Evolutionary conservation across 1,140 invertebrate species (phyloP).

Genomic region (Drosophila santomea): DNA sequence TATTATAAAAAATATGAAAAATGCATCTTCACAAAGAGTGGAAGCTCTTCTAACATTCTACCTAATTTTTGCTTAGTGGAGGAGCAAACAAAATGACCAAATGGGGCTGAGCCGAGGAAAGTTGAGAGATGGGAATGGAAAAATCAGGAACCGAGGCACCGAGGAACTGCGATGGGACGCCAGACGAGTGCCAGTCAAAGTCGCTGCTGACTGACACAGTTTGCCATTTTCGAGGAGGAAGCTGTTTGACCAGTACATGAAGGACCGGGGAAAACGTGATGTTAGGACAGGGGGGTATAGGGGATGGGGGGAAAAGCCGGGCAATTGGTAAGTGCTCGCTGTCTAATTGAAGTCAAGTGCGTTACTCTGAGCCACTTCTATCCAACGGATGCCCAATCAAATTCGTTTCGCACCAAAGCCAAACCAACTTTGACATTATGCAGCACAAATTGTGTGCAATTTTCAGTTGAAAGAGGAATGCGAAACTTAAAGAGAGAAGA

Average conservation of each 20-base stretch:
- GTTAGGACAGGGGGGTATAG: too few relatives aligned
- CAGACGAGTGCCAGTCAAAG: slow-evolving; percentile 74
- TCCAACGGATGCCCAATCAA: slow-evolving; percentile 32
- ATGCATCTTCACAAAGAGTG: too few relatives aligned
- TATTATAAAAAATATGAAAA: too few relatives aligned
- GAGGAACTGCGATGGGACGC: slow-evolving; percentile 38
- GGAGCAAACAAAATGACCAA: slow-evolving; percentile 36
- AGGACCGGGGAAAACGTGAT: background rate
- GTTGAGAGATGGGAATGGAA: slow-evolving; percentile 16
- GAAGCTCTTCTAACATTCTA: too few relatives aligned
- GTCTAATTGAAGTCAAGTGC: slow-evolving; percentile 75
- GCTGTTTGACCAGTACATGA: slow-evolving; percentile 32
- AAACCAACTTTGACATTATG: slow-evolving; percentile 78
- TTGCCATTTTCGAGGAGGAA: slow-evolving; percentile 51
- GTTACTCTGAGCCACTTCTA: slow-evolving; percentile 56
- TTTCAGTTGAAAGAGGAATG: slow-evolving; percentile 13
- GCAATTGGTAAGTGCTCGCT: slow-evolving; percentile 60
- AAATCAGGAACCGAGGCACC: slow-evolving; percentile 15
- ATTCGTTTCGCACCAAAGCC: slow-evolving; percentile 17
- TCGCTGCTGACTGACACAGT: slow-evolving; percentile 76
- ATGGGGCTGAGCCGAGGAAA: slow-evolving; percentile 24
- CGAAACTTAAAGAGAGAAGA: background rate
- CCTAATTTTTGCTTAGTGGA: slow-evolving; percentile 3
- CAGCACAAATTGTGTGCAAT: slow-evolving; percentile 71
- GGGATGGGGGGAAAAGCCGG: slow-evolving; percentile 7